phyloP scores from a whole-genome alignment of 2,888 invertebrate genomes.

The Caenorhabditis parvicauda region DNA sequence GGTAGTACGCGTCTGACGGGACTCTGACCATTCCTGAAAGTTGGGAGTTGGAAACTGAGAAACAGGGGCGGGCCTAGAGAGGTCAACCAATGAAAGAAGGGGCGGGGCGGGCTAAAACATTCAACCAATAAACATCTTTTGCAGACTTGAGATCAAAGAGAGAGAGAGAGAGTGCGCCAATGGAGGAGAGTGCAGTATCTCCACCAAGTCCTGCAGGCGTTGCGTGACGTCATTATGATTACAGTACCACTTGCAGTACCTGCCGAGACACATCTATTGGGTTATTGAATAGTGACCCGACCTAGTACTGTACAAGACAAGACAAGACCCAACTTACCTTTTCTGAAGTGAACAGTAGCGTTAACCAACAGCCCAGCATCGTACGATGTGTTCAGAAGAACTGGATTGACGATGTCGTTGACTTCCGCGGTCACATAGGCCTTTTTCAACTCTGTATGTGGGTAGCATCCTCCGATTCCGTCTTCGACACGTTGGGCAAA shows the following conservation, averaged over 20 bases:
- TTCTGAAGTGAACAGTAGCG: slow-evolving; percentile 60
- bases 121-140: too few species aligned
- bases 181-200: too few species aligned
- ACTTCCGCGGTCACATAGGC: slow-evolving; percentile 57
- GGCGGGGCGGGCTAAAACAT: too few species aligned
- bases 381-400: slow-evolving; percentile 56
- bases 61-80: not conserved
- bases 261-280: not conserved
- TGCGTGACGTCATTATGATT: too few species aligned
- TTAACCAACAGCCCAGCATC: slow-evolving; percentile 60
- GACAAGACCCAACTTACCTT: too few species aligned
- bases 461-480: slow-evolving; percentile 58
- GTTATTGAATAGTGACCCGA: not conserved
- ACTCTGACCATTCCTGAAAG: slow-evolving; percentile 48
- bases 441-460: slow-evolving; percentile 52
- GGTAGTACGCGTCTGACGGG: slow-evolving; percentile 57
- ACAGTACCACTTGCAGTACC: not conserved
- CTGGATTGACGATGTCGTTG: slow-evolving; percentile 55
- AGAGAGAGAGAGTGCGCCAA: too few species aligned
- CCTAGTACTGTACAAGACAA: too few species aligned
- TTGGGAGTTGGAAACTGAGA: not conserved
- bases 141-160: too few species aligned
- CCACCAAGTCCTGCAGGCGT: too few species aligned
- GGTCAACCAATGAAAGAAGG: not conserved
- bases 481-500: slow-evolving; percentile 35